Base-by-base conservation (phyloP, 2,888 invertebrate genomes). In the Chaitophorus viminalis region DNA sequence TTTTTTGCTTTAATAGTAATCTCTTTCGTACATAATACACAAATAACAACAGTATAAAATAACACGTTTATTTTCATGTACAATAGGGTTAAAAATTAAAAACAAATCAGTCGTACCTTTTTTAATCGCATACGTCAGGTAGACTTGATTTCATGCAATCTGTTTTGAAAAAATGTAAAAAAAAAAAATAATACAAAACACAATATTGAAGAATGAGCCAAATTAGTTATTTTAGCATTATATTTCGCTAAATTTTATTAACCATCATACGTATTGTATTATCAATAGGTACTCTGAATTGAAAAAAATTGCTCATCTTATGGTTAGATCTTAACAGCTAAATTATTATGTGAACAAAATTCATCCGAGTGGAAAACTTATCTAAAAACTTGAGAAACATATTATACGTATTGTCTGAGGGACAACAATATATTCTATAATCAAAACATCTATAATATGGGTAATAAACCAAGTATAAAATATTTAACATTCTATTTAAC, bases 31-130 rank as follows among this genome's bases (percentile, higher is more conserved):
- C 77, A 72, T 72, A 86, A 78, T 78, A 78, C 86, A 86, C 78
- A 86, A 86, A 86, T 86, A 86, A 86, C 86, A 86, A 86, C 86
- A 86, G 86, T 86, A 86, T 78, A 86, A 86, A 86, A 86, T 86
- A 86, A 86, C 86, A 86, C 54, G 86, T 78, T 86, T 85, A 60
- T 83, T 86, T 85, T 36, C 86, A 72, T 86, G 78, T 84, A 77
- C 65, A 84, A 82, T 78, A 78, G 78, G 78, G 54, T 54, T 77
- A 78, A 78, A 78, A 78, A 78, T 78, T 78, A 72, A 78, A 86
- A 86, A 86, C 70, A 79, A 86, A 79, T 86, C 86, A 86, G 86
- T 86, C 86, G 86, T 79, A 79, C 86, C 8, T 79, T n/a, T n/a
- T n/a, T 77, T 78, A 31, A 72, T 72, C 70, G 54, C 29, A 52